Evolutionary conservation across 2,888 invertebrate species (phyloP).

Genomic region (Pristionchus arcanus): DNA sequence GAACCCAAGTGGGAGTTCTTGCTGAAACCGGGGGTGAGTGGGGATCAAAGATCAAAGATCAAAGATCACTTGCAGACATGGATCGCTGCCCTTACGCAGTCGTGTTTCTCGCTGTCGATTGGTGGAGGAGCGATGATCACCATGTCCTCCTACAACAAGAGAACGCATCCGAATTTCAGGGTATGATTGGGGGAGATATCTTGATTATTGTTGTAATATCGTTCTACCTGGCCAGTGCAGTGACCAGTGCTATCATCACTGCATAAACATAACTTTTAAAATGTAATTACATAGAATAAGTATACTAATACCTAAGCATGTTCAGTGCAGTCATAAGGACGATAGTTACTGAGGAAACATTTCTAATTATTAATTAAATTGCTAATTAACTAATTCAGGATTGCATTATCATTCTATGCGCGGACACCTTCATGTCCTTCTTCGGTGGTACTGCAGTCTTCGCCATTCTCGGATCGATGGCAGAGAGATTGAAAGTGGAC

Average conservation of each 20-base stretch:
- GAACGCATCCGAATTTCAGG: slow-evolving; percentile 29
- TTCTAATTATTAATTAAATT: not conserved
- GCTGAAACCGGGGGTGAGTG: not conserved
- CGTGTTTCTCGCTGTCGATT: slow-evolving; percentile 75
- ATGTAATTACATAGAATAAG: not conserved
- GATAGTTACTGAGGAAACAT: not conserved
- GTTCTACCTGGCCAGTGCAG: too few species aligned
- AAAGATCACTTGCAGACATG: slow-evolving; percentile 63
- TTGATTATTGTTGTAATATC: too few species aligned
- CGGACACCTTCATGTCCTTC: slow-evolving; percentile 68
- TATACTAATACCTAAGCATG: not conserved
- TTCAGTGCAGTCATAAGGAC: not conserved
- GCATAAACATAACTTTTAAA: too few species aligned
- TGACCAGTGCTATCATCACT: too few species aligned
- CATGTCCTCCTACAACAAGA: slow-evolving; percentile 72
- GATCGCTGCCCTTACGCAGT: slow-evolving; percentile 73
- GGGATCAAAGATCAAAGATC: not conserved
- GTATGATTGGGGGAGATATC: not conserved
- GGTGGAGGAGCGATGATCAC: slow-evolving; percentile 74
- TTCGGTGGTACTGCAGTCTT: slow-evolving; percentile 76
- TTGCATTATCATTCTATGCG: slow-evolving; percentile 63
- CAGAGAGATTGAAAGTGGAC: slow-evolving; percentile 65
- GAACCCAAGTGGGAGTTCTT: slow-evolving; percentile 63
- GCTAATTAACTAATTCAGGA: slow-evolving; percentile 54
- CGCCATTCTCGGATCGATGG: slow-evolving; percentile 80